These are phyloP conservation scores for Leptestheria dahalacensis DNA, from an alignment of 1,140 invertebrate genomes.

Conservation along the genomic window DNA sequence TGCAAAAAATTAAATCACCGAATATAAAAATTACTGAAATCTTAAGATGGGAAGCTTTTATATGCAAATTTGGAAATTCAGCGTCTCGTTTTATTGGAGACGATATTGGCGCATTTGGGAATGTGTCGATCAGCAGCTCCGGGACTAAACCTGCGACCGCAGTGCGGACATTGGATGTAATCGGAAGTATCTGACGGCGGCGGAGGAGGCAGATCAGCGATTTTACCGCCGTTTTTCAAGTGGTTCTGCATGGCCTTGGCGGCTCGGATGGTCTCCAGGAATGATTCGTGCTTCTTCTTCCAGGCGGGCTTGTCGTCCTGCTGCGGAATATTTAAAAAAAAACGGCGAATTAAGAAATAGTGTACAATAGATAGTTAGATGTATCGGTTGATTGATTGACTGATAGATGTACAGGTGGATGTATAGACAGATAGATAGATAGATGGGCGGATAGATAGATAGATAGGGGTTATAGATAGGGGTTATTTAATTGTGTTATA, in stretches of 20 bases:
- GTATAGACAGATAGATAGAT: too few relatives aligned
- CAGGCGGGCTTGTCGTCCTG: slow-evolving; percentile 54
- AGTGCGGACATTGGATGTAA: slow-evolving; percentile 83
- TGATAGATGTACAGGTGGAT: too few relatives aligned
- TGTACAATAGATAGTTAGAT: too few relatives aligned
- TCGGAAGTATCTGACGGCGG: slow-evolving; percentile 51
- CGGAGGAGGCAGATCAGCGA: slow-evolving; percentile 75
- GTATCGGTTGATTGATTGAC: too few relatives aligned
- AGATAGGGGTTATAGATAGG: too few relatives aligned
- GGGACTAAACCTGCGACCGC: slow-evolving; percentile 67
- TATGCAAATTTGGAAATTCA: background rate
- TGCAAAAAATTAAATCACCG: too few relatives aligned
- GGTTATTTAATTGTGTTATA: too few relatives aligned
- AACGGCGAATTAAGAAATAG: background rate
- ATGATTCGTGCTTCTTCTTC: slow-evolving; percentile 83
- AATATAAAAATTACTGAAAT: background rate
- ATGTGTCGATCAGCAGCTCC: slow-evolving; percentile 80
- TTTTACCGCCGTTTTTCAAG: slow-evolving; percentile 66
- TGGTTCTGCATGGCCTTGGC: slow-evolving; percentile 76
- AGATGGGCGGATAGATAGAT: too few relatives aligned
- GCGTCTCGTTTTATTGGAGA: slow-evolving; percentile 49
- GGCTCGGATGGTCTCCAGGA: slow-evolving; percentile 72
- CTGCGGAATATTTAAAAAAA: background rate
- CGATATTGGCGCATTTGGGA: slow-evolving; percentile 71
- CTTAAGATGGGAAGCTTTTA: background rate